A percentile compares a stretch with the other conserved stretches of the same genome.
Conservation (phyloP, 2,113 vertebrate species). For the Rhinolophus sinicus region DNA sequence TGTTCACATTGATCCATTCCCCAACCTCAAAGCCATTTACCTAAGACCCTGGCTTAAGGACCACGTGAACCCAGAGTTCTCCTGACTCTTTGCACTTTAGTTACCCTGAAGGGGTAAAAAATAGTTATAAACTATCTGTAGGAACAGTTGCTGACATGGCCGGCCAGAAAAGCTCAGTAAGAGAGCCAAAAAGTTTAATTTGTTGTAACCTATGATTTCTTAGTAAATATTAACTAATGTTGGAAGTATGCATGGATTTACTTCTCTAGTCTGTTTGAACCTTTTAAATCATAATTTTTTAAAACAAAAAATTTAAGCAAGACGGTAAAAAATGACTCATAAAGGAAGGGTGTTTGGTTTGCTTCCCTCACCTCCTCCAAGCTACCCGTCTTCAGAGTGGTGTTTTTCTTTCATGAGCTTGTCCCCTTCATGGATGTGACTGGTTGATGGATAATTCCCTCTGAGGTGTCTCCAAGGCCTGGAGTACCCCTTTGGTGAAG, state of each 20-base stretch:
- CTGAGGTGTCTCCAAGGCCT: not conserved
- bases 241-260: slow-evolving; percentile 68
- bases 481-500: not conserved
- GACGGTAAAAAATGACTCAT: slow-evolving; percentile 38
- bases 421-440: not conserved
- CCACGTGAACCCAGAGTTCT: not conserved
- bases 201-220: slow-evolving; percentile 79
- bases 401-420: slow-evolving; percentile 50
- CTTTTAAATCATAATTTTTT: slow-evolving; percentile 73
- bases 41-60: slow-evolving; percentile 54
- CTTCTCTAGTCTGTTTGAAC: slow-evolving; percentile 60
- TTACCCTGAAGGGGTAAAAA: slow-evolving; percentile 46
- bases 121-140: slow-evolving; percentile 72
- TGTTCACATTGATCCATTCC: not conserved
- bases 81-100: slow-evolving; percentile 15
- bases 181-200: slow-evolving; percentile 75
- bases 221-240: slow-evolving; percentile 75
- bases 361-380: not conserved
- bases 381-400: slow-evolving; percentile 38
- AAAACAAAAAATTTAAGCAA: slow-evolving; percentile 68
- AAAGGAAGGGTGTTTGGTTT: slow-evolving; percentile 55
- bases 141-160: slow-evolving; percentile 56
- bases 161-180: slow-evolving; percentile 55
- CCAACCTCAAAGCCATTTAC: slow-evolving; percentile 40
- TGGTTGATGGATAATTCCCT: not conserved